phyloP scores from a whole-genome alignment of 2,888 invertebrate genomes.

The Dynastes tityus region DNA sequence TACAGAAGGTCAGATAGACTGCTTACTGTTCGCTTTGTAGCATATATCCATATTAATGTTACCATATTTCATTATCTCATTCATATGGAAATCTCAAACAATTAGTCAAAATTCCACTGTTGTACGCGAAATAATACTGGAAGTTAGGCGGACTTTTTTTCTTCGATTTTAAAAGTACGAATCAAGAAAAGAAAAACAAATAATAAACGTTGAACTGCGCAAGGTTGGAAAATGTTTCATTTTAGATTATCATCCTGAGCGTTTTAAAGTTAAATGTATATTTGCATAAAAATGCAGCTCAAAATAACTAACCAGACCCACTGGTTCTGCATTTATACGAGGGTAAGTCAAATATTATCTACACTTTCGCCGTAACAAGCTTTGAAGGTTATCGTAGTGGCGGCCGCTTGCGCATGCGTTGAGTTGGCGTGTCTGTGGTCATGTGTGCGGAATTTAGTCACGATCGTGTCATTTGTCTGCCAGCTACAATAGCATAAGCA shows the following conservation, averaged over 20 bases:
- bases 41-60: conserved; percentile 83
- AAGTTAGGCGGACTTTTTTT: conserved; percentile 23
- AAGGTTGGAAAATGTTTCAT: conserved; percentile 13
- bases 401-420: too few relatives aligned
- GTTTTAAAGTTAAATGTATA: too few relatives aligned
- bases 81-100: conserved; percentile 85
- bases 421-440: too few relatives aligned
- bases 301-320: too few relatives aligned
- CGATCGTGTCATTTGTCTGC: too few relatives aligned
- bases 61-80: conserved; percentile 88
- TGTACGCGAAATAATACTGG: conserved; percentile 54
- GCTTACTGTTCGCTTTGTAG: conserved; percentile 71
- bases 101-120: conserved; percentile 73
- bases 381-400: too few relatives aligned
- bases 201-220: conserved; percentile 18
- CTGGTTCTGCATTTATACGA: too few relatives aligned
- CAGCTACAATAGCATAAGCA: too few relatives aligned
- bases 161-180: conserved; percentile 46
- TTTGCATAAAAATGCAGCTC: too few relatives aligned
- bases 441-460: too few relatives aligned
- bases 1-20: conserved; percentile 60
- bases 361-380: too few relatives aligned
- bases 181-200: conserved; percentile 45
- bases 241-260: neutral
- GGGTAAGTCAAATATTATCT: too few relatives aligned